Evolutionary conservation across 2,888 invertebrate genomes (phyloP).

Genomic region (Mesorhabditis spiculigera): DNA sequence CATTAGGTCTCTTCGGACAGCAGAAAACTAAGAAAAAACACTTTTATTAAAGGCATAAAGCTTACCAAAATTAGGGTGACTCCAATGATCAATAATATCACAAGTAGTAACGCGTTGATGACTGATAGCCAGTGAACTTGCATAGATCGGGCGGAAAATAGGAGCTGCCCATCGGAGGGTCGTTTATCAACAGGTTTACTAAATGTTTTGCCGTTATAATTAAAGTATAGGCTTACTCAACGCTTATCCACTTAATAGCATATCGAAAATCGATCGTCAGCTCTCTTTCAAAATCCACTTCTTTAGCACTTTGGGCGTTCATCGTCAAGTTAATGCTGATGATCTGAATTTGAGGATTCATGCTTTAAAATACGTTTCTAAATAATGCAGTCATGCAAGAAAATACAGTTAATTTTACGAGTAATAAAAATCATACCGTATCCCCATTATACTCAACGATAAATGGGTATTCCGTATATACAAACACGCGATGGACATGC

Average conservation of each 20-base stretch:
- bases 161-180: conserved; percentile 59
- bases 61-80: conserved; percentile 64
- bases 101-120: conserved; percentile 64
- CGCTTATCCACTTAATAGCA: conserved; percentile 62
- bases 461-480: conserved; percentile 64
- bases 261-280: conserved; percentile 62
- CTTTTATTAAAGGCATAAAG: conserved; percentile 13
- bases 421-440: conserved; percentile 53
- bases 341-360: conserved; percentile 53
- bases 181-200: conserved; percentile 31
- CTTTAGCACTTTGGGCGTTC: conserved; percentile 57
- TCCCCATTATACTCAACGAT: conserved; percentile 63
- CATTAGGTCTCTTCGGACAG: conserved; percentile 18
- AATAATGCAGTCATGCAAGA: too few species aligned
- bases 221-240: conserved; percentile 56
- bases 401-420: too few species aligned
- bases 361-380: background rate
- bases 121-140: conserved; percentile 66
- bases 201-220: background rate
- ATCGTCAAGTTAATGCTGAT: conserved; percentile 60
- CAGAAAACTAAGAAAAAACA: conserved; percentile 13
- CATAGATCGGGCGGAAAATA: conserved; percentile 63
- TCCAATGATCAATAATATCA: conserved; percentile 63
- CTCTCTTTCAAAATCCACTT: conserved; percentile 25
- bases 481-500: conserved; percentile 62